phyloP scores from a whole-genome alignment of 1,140 invertebrate species.

The Cherax destructor region DNA sequence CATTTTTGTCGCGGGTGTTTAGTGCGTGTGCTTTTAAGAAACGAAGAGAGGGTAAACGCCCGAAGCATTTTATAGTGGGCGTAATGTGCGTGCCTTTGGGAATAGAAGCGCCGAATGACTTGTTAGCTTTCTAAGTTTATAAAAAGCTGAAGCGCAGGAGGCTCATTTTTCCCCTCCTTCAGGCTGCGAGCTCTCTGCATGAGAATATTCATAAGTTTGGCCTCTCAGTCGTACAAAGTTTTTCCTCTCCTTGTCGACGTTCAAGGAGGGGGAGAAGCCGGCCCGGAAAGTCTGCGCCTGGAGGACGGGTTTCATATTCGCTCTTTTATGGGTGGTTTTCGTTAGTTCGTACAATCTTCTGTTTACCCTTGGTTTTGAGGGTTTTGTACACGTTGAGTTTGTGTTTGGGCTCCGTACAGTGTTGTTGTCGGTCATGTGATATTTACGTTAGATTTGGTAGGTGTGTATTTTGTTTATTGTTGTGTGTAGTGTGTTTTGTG shows the following conservation, averaged over 20 bases:
- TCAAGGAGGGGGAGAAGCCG: not conserved
- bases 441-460: slow-evolving; percentile 1
- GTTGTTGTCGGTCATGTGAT: not conserved
- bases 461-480: not conserved
- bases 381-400: slow-evolving; percentile 24
- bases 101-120: slow-evolving; percentile 16
- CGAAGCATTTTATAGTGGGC: slow-evolving; percentile 35
- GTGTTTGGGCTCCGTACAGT: slow-evolving; percentile 20
- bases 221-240: not conserved
- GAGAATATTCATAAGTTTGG: slow-evolving; percentile 31
- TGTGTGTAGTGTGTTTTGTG: not conserved
- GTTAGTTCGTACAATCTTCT: slow-evolving; percentile 7
- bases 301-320: not conserved
- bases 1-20: slow-evolving; percentile 34
- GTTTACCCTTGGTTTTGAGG: slow-evolving; percentile 41
- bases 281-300: not conserved
- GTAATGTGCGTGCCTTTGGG: slow-evolving; percentile 7
- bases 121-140: slow-evolving; percentile 36
- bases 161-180: slow-evolving; percentile 13
- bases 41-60: slow-evolving; percentile 38
- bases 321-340: slow-evolving; percentile 1
- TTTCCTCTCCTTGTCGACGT: slow-evolving; percentile 5
- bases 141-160: slow-evolving; percentile 5
- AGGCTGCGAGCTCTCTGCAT: slow-evolving; percentile 5
- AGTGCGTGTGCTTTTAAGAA: slow-evolving; percentile 44